phyloP scores from a whole-genome alignment of 2,888 invertebrate genomes.

The Platycnemis pennipes region DNA sequence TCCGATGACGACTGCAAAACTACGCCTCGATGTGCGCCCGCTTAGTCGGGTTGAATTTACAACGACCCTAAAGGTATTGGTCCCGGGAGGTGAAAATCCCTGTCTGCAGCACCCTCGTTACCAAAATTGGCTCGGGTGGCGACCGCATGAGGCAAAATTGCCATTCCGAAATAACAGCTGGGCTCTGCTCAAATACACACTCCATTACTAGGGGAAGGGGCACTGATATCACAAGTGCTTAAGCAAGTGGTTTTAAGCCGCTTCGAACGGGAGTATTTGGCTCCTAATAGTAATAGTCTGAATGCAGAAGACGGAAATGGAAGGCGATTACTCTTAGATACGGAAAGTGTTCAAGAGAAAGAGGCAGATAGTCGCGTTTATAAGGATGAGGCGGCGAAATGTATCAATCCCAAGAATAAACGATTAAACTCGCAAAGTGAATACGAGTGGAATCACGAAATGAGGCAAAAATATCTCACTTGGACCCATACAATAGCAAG shows the following conservation, averaged over 20 bases:
- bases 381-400: not conserved
- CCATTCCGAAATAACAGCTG: conserved; percentile 2
- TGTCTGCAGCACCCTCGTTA: not conserved
- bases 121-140: not conserved
- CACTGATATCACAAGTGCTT: not conserved
- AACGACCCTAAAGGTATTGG: not conserved
- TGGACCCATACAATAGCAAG: no score
- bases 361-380: no score
- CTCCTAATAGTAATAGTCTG: not conserved
- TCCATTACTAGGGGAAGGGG: not conserved
- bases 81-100: not conserved
- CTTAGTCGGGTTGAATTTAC: not conserved
- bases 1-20: no score
- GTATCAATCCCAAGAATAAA: not conserved
- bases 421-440: no score
- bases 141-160: not conserved
- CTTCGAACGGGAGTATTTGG: no score
- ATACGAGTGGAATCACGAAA: no score
- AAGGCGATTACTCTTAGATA: not conserved
- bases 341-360: not conserved
- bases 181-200: not conserved
- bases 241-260: not conserved
- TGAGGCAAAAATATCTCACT: no score
- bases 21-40: not conserved
- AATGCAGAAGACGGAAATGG: not conserved